Evolutionary conservation across 2,113 vertebrate genomes (phyloP).

Genomic region (Tragelaphus buxtoni): DNA sequence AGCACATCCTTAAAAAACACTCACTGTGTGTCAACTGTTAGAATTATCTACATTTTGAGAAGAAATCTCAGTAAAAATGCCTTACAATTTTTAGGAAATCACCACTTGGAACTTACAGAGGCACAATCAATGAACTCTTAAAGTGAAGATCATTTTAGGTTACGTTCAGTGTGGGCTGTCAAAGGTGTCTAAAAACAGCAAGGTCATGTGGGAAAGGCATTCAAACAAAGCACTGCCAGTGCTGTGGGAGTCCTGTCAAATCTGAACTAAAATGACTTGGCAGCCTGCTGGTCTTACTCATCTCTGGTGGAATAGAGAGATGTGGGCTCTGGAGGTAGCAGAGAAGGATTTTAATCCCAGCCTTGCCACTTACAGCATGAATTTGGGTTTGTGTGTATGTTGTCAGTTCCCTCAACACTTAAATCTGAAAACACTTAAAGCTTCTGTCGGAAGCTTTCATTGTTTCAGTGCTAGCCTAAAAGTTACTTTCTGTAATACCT

Average conservation of each 20-base stretch:
- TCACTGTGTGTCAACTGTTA: not conserved
- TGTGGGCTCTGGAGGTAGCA: not conserved
- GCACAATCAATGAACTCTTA: not conserved
- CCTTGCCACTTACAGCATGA: not conserved
- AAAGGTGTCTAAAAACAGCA: not conserved
- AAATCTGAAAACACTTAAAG: not conserved
- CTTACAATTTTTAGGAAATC: not conserved
- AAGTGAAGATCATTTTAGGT: not conserved
- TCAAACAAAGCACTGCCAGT: not conserved
- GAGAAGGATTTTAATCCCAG: not conserved
- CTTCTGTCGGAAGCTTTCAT: not conserved
- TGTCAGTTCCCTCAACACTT: not conserved
- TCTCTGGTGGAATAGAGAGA: not conserved
- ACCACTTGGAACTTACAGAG: not conserved
- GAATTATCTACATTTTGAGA: not conserved
- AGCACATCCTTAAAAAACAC: not conserved
- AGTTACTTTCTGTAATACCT: not conserved
- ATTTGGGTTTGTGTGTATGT: not conserved
- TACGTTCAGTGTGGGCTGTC: not conserved
- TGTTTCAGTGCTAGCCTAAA: not conserved
- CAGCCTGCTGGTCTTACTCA: not conserved
- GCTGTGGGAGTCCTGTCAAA: not conserved
- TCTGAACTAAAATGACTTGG: not conserved
- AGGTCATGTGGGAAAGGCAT: not conserved
- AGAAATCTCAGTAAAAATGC: slow-evolving; percentile 23